Conservation (phyloP, 2,113 vertebrate genomes). For the Plestiodon gilberti region DNA sequence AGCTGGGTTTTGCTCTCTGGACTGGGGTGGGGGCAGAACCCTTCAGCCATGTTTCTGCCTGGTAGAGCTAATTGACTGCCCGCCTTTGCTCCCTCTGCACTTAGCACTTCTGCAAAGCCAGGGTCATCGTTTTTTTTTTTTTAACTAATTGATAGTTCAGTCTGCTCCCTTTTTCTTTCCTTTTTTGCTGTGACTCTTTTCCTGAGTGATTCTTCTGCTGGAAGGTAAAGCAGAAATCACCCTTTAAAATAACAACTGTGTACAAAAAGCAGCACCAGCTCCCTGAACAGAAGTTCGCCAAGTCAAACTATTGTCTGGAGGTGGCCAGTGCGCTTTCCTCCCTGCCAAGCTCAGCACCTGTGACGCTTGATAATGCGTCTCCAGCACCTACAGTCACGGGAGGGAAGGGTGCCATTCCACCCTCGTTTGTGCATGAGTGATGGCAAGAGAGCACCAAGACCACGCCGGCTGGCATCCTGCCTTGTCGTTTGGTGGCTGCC, state of each 20-base stretch:
- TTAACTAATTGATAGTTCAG: constrained; percentile 17
- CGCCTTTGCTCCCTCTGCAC: not conserved
- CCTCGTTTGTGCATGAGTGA: constrained; percentile 39
- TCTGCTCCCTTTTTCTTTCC: not conserved
- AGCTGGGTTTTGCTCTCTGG: too few species aligned
- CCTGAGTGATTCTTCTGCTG: constrained; percentile 29
- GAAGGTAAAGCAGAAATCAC: constrained; percentile 43
- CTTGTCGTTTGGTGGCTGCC: constrained; percentile 53
- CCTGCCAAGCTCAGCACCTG: constrained; percentile 47
- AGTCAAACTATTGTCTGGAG: not conserved
- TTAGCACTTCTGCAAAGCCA: not conserved
- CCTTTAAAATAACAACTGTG: constrained; percentile 36
- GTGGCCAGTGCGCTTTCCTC: constrained; percentile 37
- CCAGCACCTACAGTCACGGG: constrained; percentile 45
- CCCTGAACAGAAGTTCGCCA: constrained; percentile 24
- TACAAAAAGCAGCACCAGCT: constrained; percentile 40
- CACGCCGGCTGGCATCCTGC: constrained; percentile 37
- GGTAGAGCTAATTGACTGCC: constrained; percentile 10
- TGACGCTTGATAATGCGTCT: constrained; percentile 58
- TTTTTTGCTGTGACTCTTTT: constrained; percentile 3
- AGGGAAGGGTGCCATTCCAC: constrained; percentile 42
- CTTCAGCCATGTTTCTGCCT: not conserved
- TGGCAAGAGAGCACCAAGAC: constrained; percentile 45
- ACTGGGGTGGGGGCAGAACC: too few species aligned
- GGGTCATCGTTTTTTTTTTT: not conserved